These are phyloP conservation scores for Drosophila rubida DNA, from an alignment of 2,888 invertebrate species.

Conservation along the genomic window DNA sequence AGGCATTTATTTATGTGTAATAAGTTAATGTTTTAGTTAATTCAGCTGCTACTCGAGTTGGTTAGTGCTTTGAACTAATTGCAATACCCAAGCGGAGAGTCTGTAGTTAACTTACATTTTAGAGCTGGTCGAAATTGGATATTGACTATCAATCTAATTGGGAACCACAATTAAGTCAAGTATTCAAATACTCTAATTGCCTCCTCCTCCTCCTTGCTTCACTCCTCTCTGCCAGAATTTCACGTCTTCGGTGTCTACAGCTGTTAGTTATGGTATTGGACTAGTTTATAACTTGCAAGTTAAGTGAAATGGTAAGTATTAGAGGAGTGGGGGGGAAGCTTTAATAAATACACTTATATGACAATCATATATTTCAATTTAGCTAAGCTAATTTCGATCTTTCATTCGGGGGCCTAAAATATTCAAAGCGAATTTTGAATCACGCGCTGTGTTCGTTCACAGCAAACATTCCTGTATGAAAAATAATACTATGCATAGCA, in stretches of 20 bases:
- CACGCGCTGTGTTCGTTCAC: constrained; percentile 50
- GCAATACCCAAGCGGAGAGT: neutral
- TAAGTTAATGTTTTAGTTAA: neutral
- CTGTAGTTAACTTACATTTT: too few relatives aligned
- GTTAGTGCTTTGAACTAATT: neutral
- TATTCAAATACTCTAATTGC: too few relatives aligned
- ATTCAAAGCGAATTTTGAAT: constrained; percentile 34
- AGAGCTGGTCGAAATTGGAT: too few relatives aligned
- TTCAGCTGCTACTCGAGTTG: neutral
- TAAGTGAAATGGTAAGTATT: constrained; percentile 5
- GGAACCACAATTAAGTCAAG: too few relatives aligned
- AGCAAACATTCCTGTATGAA: constrained; percentile 75
- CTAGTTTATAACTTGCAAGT: neutral
- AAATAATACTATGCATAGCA: constrained; percentile 74
- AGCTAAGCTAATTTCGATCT: constrained; percentile 47
- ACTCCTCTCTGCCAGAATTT: neutral
- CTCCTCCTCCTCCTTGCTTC: too few relatives aligned
- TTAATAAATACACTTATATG: constrained; percentile 5
- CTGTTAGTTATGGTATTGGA: neutral
- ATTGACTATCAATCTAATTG: too few relatives aligned
- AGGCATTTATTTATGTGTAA: constrained; percentile 13
- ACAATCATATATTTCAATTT: constrained; percentile 23
- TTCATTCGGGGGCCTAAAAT: constrained; percentile 6
- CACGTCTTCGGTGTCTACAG: too few relatives aligned
- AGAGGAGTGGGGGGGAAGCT: neutral